A percentile compares a stretch with the other conserved stretches of the same genome.
These are phyloP conservation scores for Oryzias javanicus DNA, from an alignment of 2,113 vertebrate genomes.

Conservation along the genomic window DNA sequence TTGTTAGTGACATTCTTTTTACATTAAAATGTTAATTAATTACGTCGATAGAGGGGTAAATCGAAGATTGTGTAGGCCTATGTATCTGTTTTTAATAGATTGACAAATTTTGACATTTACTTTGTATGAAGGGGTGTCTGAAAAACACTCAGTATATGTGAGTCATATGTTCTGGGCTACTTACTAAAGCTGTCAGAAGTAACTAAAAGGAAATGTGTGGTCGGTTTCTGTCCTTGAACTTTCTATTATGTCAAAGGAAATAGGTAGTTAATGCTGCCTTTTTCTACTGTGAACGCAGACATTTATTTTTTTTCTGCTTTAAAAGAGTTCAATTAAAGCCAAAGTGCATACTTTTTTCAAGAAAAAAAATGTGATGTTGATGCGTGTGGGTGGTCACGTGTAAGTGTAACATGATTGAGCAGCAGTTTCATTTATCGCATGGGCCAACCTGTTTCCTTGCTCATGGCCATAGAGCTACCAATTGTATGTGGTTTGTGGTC, in stretches of 20 bases:
- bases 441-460: slow-evolving; percentile 47
- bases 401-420: slow-evolving; percentile 45
- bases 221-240: slow-evolving; percentile 48
- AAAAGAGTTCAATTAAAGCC: slow-evolving; percentile 36
- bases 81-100: background rate
- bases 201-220: slow-evolving; percentile 56
- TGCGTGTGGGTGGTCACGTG: slow-evolving; percentile 39
- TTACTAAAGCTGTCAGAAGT: slow-evolving; percentile 45
- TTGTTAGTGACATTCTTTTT: too few species aligned
- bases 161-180: slow-evolving; percentile 45
- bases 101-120: slow-evolving; percentile 37
- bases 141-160: slow-evolving; percentile 10
- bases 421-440: slow-evolving; percentile 22
- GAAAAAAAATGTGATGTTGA: slow-evolving; percentile 27
- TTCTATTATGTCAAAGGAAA: slow-evolving; percentile 57
- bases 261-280: slow-evolving; percentile 39
- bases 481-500: slow-evolving; percentile 78
- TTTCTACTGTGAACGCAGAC: slow-evolving; percentile 28
- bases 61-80: too few species aligned
- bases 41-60: too few species aligned
- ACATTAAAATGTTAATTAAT: too few species aligned
- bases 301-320: slow-evolving; percentile 26
- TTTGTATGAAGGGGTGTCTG: background rate
- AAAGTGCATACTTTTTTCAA: slow-evolving; percentile 24
- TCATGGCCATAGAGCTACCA: slow-evolving; percentile 35